A percentile compares a stretch with the other conserved stretches of the same genome.
Evolutionary conservation across 2,113 vertebrate genomes (phyloP).

Genomic region (Mixornis gularis): DNA sequence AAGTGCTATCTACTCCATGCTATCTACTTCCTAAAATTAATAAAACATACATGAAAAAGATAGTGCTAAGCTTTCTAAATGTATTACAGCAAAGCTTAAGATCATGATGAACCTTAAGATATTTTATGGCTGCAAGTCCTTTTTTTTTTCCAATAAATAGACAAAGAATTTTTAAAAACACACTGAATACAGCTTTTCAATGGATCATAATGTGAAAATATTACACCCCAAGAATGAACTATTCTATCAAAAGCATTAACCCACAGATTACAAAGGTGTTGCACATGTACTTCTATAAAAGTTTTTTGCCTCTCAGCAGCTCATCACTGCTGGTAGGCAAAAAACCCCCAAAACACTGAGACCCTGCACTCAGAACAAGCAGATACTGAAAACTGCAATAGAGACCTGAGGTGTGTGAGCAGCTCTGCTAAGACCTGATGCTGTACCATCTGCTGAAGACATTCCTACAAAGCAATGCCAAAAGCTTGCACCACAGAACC

Average conservation of each 20-base stretch:
- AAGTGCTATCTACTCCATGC: too few species aligned
- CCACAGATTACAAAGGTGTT: not conserved
- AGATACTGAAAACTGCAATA: not conserved
- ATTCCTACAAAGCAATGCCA: not conserved
- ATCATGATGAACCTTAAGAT: not conserved
- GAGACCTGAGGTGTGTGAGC: not conserved
- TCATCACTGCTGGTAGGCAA: not conserved
- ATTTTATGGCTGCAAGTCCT: not conserved
- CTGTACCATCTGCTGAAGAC: not conserved
- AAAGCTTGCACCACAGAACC: not conserved
- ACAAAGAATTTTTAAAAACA: not conserved
- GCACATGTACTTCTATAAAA: not conserved
- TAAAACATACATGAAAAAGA: not conserved
- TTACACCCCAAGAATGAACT: not conserved
- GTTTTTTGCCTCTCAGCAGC: not conserved
- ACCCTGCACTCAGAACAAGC: not conserved
- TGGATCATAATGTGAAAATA: not conserved
- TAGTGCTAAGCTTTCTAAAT: not conserved
- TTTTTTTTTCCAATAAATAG: not conserved
- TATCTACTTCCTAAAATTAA: not conserved
- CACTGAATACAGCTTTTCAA: not conserved
- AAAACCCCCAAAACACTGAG: not conserved
- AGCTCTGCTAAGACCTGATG: not conserved
- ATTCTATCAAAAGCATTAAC: not conserved
- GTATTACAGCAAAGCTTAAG: not conserved